Conservation (phyloP, 2,888 invertebrate genomes). For the Eulithis testata region DNA sequence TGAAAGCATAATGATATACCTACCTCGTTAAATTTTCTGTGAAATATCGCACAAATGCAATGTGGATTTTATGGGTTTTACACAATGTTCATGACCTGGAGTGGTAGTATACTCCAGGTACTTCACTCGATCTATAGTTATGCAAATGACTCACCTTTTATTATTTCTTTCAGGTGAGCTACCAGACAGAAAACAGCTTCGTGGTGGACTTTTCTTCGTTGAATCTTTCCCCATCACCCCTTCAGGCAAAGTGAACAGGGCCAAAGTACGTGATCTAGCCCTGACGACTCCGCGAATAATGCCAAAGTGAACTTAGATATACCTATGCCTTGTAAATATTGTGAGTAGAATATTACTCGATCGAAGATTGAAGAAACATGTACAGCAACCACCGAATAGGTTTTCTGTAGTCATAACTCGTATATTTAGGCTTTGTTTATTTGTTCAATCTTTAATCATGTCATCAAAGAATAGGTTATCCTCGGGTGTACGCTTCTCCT, state of each 20-base stretch:
- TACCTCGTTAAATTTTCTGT: too few relatives aligned
- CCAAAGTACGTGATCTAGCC: slow-evolving; percentile 52
- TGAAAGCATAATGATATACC: too few relatives aligned
- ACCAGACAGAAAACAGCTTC: slow-evolving; percentile 50
- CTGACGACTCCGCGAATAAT: slow-evolving; percentile 44
- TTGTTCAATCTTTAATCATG: not conserved
- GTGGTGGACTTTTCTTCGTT: slow-evolving; percentile 55
- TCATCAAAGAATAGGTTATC: not conserved
- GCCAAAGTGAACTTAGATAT: slow-evolving; percentile 20
- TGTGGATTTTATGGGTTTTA: too few relatives aligned
- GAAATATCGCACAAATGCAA: too few relatives aligned
- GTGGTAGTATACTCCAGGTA: too few relatives aligned
- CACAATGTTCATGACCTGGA: too few relatives aligned
- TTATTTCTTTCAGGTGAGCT: slow-evolving; percentile 47
- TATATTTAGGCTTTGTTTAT: not conserved
- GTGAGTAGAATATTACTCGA: slow-evolving; percentile 1
- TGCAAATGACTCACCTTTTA: not conserved
- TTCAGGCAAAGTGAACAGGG: slow-evolving; percentile 57
- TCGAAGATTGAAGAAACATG: not conserved
- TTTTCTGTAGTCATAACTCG: not conserved
- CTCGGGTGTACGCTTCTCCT: too few relatives aligned
- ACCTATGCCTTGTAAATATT: not conserved
- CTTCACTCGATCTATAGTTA: too few relatives aligned
- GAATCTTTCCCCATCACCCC: slow-evolving; percentile 54
- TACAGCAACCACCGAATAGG: not conserved